Base-by-base conservation (phyloP, 2,888 invertebrate genomes). In the Apoda limacodes region DNA sequence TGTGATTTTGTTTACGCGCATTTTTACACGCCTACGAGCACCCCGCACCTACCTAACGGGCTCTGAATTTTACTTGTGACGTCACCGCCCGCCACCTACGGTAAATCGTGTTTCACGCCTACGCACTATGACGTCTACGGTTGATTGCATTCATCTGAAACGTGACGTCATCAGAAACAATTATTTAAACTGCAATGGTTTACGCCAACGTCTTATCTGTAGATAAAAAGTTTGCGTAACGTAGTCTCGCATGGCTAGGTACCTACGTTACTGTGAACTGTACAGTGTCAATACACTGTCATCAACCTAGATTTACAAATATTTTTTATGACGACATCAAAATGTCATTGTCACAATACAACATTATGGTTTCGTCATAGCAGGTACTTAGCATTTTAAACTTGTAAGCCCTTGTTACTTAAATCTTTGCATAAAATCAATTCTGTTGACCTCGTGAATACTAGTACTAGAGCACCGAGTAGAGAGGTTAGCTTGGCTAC, bases 1-100 rank as follows among this genome's bases (percentile, higher is more conserved):
- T 52, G 50, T 44, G 47, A 57, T 60, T 63, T 60, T 63, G 65
- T 65, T 65, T 64, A 65, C 65, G 61, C 57, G 55, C 50, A 45
- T 45, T 49, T 50, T 17, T 5, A 7, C 7, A 17, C 42, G 48
- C 29, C 40, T 52, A 46, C 48, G 52, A 56, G 56, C 56, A 55
- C 52, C 39, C 42, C 42, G 44, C 45, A 17, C 7, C 40, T 39
- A 42, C 48, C 48, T 44, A 42, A 52, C 46, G 46, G 46, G 51
- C 42, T 37, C 47, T 39, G 52, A 58, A 53, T 60, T 54, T 60
- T 59, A 55, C 55, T 76, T 50, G 71, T 80, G 76, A 78, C 78
- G 78, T 78, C 75, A 76, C 39, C 45, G 45, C 39, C 39, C 45
- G 45, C 39, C 49, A 54, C 65, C 63, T 17, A 17, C 17, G 17